These are phyloP conservation scores for Procavia capensis DNA, from an alignment of 2,113 vertebrate species.

Conservation along the genomic window DNA sequence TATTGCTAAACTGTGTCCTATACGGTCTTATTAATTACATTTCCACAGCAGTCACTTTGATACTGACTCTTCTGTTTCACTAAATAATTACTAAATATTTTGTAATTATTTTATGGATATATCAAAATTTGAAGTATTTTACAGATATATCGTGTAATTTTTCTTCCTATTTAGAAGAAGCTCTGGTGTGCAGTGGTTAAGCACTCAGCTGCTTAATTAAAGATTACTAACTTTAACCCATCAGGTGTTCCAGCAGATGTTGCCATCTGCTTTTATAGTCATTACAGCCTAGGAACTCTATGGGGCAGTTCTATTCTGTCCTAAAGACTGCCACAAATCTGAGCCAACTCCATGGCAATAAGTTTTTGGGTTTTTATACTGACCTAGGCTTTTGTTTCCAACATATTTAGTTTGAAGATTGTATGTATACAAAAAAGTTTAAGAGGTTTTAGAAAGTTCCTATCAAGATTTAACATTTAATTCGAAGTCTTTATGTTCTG, in stretches of 20 bases:
- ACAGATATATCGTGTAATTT: background rate
- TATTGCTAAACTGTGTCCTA: background rate
- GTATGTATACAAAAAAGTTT: background rate
- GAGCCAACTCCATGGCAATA: too few species aligned
- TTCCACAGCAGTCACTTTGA: background rate
- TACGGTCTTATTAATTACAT: background rate
- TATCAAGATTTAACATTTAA: slow-evolving; percentile 17
- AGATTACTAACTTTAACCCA: too few species aligned
- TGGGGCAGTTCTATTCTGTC: too few species aligned
- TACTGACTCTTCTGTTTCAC: background rate
- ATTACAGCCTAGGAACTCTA: too few species aligned
- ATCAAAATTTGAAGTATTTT: background rate
- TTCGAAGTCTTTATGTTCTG: background rate
- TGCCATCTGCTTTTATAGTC: too few species aligned
- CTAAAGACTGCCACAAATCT: too few species aligned
- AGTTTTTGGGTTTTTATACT: too few species aligned
- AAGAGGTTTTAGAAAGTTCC: background rate
- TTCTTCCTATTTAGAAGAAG: background rate
- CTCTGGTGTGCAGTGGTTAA: too few species aligned
- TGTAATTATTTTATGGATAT: background rate
- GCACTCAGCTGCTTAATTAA: too few species aligned
- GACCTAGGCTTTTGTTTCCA: background rate
- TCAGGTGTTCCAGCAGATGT: too few species aligned
- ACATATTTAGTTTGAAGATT: slow-evolving; percentile 5
- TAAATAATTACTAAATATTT: background rate